phyloP scores from a whole-genome alignment of 1,140 invertebrate species.

The Pachypeltis micranthus region DNA sequence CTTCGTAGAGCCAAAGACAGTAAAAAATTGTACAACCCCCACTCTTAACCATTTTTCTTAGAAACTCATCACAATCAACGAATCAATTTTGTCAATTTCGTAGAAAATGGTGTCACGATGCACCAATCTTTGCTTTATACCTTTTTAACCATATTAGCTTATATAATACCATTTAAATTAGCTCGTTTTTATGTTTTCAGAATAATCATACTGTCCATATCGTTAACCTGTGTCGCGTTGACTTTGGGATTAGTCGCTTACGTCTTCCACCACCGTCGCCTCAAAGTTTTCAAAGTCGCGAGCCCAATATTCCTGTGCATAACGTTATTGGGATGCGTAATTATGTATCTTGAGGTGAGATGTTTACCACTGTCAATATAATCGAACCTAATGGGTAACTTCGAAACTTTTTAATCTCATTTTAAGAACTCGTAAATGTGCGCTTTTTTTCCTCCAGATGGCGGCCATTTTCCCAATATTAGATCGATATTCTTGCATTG shows the following conservation, averaged over 20 bases:
- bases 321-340: slow-evolving; percentile 71
- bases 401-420: not conserved
- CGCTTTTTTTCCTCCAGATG: slow-evolving; percentile 47
- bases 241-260: slow-evolving; percentile 61
- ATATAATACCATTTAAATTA: no score
- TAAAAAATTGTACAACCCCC: no score
- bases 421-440: not conserved
- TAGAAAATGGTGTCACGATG: no score
- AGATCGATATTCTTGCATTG: slow-evolving; percentile 66
- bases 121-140: no score
- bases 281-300: slow-evolving; percentile 81
- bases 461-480: slow-evolving; percentile 77
- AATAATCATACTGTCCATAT: slow-evolving; percentile 65
- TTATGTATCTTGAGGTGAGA: slow-evolving; percentile 78
- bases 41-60: no score
- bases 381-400: not conserved
- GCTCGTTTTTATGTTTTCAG: no score
- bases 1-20: no score
- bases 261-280: slow-evolving; percentile 63
- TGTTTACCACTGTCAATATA: not conserved
- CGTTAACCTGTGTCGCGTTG: slow-evolving; percentile 62
- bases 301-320: slow-evolving; percentile 82
- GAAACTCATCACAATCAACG: no score
- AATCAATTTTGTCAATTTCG: no score
- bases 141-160: not conserved